Evolutionary conservation across 2,888 invertebrate species (phyloP), one percentile per base, ranked within the genome.

Genomic region (Drosophila nr. perissopoda): DNA sequence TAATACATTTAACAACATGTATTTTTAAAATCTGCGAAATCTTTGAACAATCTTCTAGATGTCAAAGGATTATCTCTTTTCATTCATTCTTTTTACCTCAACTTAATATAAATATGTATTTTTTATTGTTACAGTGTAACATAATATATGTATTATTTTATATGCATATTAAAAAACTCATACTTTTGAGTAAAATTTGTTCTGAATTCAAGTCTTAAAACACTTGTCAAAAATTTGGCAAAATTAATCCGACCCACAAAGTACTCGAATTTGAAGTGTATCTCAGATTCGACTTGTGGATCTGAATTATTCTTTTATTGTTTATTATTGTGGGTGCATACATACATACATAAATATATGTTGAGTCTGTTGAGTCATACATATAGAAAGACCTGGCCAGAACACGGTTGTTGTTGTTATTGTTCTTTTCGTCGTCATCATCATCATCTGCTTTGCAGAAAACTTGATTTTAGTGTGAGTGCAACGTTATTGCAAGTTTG

Each of bases 361-460:
- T 40, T 80, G 64, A 46, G 58, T 18, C 58, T 46, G 40, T 79
- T 88, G 89, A 84, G 87, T 88, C 84, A 84, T 83, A 70, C 53
- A 36, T 18, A 27, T 27, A 13, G 48, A 62, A 60, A 70, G 79
- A 86, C 58, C 58, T 76, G 80, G 70, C 72, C 72, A 82, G 82
- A 85, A 85, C 86, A 77, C 77, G 16, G 25, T 25, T 46, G 8
- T 25, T 46, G 16, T 25, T 46, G 7, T 70, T 62, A 54, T 66
- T 77, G 66, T 68, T 36, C 56, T 66, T 77, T 64, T 66, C n/a
- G 56, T 66, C 36, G 56, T 59, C 61, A 53, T 58, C 69, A 53
- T 83, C 70, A 46, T 68, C 63, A 61, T 62, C 42, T 46, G 52
- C 62, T 46, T 72, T 64, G 63, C 64, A 58, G 18, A 49, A 66